Evolutionary conservation across 2,797 vertebrate species (phyloP), one percentile per base, ranked within the genome.

Genomic region (Propithecus deckenii): DNA sequence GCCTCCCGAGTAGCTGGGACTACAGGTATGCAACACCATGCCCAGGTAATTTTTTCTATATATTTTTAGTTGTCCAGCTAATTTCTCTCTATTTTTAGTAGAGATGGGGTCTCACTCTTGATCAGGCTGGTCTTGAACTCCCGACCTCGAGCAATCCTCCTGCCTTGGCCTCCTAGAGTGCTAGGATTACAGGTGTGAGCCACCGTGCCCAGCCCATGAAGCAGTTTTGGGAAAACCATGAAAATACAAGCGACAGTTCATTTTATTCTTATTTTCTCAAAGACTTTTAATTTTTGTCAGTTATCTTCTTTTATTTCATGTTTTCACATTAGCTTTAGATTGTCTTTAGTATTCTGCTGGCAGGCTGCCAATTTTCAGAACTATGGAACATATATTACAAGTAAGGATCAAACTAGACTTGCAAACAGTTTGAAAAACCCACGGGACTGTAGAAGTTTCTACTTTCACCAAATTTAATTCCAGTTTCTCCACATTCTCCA

Each of bases 381-480:
- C 30, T 28, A 90, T 59, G 59, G 11, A 61, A 86, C 72, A 28
- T 43, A 4, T 71, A 81, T 59, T 17, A 69, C 10, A 71, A 78
- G 50, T 23, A 75, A 94, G 46, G 41, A 38, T 94, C 43, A 92
- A 79, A 88, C 43, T 48, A 76, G n/a, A 95, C 30, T 84, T 89
- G 48, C 38, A 92, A 85, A 71, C 80, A 38, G 93, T 91, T 6
- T 95, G n/a, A 25, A 81, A 94, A 96, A 85, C 9, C 7, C 22
- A 89, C 1, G 32, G 55, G 67, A 72, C 28, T 87, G 2, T 9
- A 48, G 9, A 74, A 83, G 38, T 46, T 93, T 93, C 13, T 30
- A 87, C 67, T 80, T 95, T 91, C 65, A 95, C 5, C 93, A 96
- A 89, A 94, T 17, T 28, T 75, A 87, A 81, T 52, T 91, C 25